Conservation (phyloP, 2,113 vertebrate genomes). For the Dolichotis patagonum region DNA sequence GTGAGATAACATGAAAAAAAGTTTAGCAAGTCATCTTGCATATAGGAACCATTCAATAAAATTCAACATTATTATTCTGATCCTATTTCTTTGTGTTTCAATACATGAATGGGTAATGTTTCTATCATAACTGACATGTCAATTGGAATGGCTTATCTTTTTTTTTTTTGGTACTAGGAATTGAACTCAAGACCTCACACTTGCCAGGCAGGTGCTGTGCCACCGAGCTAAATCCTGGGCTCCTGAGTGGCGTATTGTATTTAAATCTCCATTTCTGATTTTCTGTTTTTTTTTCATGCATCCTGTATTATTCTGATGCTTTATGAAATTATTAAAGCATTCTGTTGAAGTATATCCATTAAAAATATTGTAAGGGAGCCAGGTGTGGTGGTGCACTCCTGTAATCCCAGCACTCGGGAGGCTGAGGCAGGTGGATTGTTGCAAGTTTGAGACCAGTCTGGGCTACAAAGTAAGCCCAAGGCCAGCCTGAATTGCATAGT, state of each 20-base stretch:
- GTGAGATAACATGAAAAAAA: not conserved
- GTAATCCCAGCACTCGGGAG: too few species aligned
- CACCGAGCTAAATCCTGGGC: too few species aligned
- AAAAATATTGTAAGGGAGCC: not conserved
- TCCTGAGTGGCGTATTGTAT: not conserved
- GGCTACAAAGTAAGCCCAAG: not conserved
- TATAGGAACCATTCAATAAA: not conserved
- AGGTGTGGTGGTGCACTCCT: too few species aligned
- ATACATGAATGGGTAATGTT: not conserved
- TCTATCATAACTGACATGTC: not conserved
- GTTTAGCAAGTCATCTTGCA: not conserved
- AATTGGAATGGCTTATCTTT: not conserved
- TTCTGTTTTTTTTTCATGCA: constrained; percentile 3
- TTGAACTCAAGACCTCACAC: too few species aligned
- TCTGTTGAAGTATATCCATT: not conserved
- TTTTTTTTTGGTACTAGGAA: too few species aligned
- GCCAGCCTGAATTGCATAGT: too few species aligned
- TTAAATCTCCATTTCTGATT: not conserved
- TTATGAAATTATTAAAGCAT: not conserved
- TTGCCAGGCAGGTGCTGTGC: too few species aligned
- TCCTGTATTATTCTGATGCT: not conserved
- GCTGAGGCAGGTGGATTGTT: too few species aligned
- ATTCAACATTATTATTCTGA: not conserved
- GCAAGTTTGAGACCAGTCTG: too few species aligned
- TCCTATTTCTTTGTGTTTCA: not conserved